Evolutionary conservation across 2,113 vertebrate genomes (phyloP).

Genomic region (Neodontobutis hainanensis): DNA sequence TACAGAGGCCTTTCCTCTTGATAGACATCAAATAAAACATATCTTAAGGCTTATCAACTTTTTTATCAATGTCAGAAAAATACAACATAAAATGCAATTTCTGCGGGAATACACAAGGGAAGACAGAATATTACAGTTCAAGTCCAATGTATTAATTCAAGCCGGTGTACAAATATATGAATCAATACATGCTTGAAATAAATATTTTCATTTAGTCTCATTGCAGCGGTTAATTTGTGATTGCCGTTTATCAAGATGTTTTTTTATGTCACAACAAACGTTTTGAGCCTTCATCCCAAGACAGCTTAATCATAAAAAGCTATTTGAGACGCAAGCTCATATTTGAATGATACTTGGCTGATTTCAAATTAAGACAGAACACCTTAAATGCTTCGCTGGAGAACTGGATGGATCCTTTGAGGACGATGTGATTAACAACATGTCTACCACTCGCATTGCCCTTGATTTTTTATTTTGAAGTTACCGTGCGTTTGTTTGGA

Average conservation of each 20-base stretch:
- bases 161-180: neutral
- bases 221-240: slow-evolving; percentile 6
- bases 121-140: no score
- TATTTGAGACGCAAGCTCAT: slow-evolving; percentile 2
- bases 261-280: slow-evolving; percentile 8
- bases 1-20: no score
- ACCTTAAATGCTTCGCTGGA: neutral
- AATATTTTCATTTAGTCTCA: slow-evolving; percentile 8
- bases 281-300: slow-evolving; percentile 1
- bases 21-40: no score
- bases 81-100: no score
- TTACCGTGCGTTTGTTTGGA: neutral
- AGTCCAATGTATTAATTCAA: no score
- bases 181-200: slow-evolving; percentile 7
- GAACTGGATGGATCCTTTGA: slow-evolving; percentile 6
- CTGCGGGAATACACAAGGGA: no score
- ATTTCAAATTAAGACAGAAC: slow-evolving; percentile 5
- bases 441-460: slow-evolving; percentile 10
- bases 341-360: neutral
- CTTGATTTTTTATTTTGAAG: slow-evolving; percentile 21
- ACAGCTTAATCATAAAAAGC: slow-evolving; percentile 16
- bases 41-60: no score
- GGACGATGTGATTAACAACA: slow-evolving; percentile 33
- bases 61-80: no score
- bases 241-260: slow-evolving; percentile 8